Conservation (phyloP, 2,113 vertebrate genomes). For the Solea senegalensis region DNA sequence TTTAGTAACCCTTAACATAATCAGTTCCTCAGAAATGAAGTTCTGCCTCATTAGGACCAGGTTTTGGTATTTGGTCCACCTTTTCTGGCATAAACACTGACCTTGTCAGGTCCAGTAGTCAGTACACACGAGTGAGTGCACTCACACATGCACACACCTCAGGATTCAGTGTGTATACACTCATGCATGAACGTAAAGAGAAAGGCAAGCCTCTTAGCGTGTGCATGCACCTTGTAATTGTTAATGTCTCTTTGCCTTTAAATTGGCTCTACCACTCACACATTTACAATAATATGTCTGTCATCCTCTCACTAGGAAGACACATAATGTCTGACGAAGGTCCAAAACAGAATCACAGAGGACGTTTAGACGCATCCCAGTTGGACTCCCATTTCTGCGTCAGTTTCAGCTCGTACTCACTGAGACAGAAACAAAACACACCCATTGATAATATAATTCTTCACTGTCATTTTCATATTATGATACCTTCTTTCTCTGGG, state of each 20-base stretch:
- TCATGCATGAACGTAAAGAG: slow-evolving; percentile 33
- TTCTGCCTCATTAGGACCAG: too few relatives aligned
- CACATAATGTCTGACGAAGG: background rate
- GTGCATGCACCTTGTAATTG: slow-evolving; percentile 4
- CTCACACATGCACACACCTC: slow-evolving; percentile 10
- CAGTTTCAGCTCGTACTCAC: background rate
- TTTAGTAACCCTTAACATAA: too few relatives aligned
- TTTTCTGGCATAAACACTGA: too few relatives aligned
- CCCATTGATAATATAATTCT: background rate
- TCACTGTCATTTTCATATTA: background rate
- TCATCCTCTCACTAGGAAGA: background rate
- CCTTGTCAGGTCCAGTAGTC: too few relatives aligned
- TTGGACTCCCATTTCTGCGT: background rate
- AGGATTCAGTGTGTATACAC: slow-evolving; percentile 18
- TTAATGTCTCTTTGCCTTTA: slow-evolving; percentile 10
- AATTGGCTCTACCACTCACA: background rate
- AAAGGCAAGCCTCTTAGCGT: slow-evolving; percentile 42
- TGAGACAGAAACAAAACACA: background rate
- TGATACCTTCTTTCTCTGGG: too few relatives aligned
- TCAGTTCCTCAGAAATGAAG: too few relatives aligned
- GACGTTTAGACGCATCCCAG: background rate
- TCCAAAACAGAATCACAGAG: background rate
- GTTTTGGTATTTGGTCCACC: too few relatives aligned
- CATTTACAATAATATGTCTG: slow-evolving; percentile 1
- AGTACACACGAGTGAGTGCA: background rate